Evolutionary conservation across 2,113 vertebrate species (phyloP).

Genomic region (Vidua macroura): DNA sequence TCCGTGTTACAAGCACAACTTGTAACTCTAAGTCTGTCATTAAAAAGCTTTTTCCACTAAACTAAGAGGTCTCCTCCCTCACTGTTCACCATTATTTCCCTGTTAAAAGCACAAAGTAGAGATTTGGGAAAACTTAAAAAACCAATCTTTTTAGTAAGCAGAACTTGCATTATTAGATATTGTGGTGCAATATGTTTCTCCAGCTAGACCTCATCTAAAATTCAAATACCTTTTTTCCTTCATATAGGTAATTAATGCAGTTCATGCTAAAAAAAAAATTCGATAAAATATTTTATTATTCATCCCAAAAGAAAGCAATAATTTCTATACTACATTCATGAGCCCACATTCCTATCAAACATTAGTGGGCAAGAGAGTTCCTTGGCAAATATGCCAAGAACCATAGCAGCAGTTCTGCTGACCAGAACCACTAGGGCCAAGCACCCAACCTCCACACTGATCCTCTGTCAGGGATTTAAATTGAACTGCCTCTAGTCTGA

Average conservation of each 20-base stretch:
- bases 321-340: neutral
- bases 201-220: conserved; percentile 43
- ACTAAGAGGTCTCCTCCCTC: neutral
- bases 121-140: neutral
- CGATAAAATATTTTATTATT: neutral
- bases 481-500: neutral
- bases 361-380: neutral
- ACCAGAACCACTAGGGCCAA: fast-evolving
- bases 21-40: neutral
- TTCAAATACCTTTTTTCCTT: neutral
- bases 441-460: neutral
- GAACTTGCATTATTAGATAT: neutral
- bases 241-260: neutral
- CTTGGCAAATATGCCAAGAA: neutral
- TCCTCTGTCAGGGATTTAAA: neutral
- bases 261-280: neutral
- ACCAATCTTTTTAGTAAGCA: neutral
- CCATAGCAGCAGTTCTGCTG: neutral
- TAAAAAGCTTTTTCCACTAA: conserved; percentile 10
- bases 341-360: neutral
- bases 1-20: neutral
- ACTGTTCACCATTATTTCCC: neutral
- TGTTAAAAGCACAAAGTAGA: neutral
- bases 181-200: neutral
- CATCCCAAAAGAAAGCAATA: neutral